Evolutionary conservation across 2,113 vertebrate species (phyloP).

Genomic region (Acrocephalus kingi): DNA sequence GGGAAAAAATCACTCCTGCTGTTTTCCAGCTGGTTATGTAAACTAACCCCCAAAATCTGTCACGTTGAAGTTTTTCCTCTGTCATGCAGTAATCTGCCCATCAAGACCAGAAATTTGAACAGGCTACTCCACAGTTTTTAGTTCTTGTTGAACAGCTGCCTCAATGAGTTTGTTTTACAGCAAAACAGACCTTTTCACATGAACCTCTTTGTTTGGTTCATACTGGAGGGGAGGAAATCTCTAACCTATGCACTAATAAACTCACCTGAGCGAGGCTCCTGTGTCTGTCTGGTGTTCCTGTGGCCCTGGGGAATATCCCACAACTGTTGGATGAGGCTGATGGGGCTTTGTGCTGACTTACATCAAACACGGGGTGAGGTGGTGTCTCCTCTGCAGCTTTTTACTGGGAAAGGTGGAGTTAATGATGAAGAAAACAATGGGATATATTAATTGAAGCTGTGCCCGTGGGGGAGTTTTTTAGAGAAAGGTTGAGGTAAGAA

Average conservation of each 20-base stretch:
- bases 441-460: background rate
- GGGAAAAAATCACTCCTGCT: background rate
- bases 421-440: background rate
- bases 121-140: background rate
- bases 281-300: background rate
- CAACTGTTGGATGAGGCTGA: background rate
- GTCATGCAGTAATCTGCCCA: background rate
- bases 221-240: background rate
- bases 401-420: background rate
- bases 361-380: background rate
- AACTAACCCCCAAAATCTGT: background rate
- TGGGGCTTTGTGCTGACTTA: accelerated
- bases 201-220: background rate
- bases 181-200: background rate
- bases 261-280: slow-evolving; percentile 7
- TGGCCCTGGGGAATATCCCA: background rate
- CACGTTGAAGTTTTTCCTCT: background rate
- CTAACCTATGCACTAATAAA: slow-evolving; percentile 68
- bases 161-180: slow-evolving; percentile 10
- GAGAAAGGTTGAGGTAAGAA: too few relatives aligned
- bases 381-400: background rate
- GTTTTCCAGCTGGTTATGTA: background rate
- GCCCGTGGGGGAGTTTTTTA: too few relatives aligned
- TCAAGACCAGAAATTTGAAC: background rate
- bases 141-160: slow-evolving; percentile 2